Base-by-base conservation (phyloP, 92 coral and sea anemone genomes). In the Paramuricea clavata region DNA sequence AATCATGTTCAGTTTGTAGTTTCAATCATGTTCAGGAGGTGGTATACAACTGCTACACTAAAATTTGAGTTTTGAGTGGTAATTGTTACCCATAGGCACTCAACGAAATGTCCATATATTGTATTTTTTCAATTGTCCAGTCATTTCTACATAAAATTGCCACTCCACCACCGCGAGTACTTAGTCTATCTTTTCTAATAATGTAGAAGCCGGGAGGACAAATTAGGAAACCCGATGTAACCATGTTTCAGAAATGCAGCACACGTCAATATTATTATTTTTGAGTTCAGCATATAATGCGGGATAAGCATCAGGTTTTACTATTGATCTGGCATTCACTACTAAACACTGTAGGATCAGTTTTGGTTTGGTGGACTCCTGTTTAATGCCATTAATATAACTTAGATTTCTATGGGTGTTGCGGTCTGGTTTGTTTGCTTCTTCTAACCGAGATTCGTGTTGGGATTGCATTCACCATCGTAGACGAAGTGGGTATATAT, bases 181-280 rank as follows among this genome's bases (percentile, higher is more conserved):
- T 43, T 61, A 28, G 0, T 26, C 83, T 81, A 67, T 87, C 91
- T 82, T 90, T 90, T 74, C 93, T 82, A 6, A 87, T 30, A 23
- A 88, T 26, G 8, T 17, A 15, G 41, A 83, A 87, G 12, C 81
- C 89, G 13, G 69, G 49, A 4, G 85, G 91, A 85, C 85, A 83
- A 12, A 87, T 62, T 19, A 83, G 43, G 25, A 41, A 17, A 17
- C 50, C 49, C 52, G 39, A 50, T 75, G 13, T 13, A 78, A 78
- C 92, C 90, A 85, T 41, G 94, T 88, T 34, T 91, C 90, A n/a
- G 90, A 82, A 32, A 85, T 74, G 43, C 41, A 75, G 31, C 89
- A 75, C 26, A 85, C 15, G 28, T 86, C 84, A 27, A 72, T 92
- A 28, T 87, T 86, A 43, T 92, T 86, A 23, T 80, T 74, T 42